phyloP scores from a whole-genome alignment of 1,140 invertebrate genomes.

The Battus philenor region DNA sequence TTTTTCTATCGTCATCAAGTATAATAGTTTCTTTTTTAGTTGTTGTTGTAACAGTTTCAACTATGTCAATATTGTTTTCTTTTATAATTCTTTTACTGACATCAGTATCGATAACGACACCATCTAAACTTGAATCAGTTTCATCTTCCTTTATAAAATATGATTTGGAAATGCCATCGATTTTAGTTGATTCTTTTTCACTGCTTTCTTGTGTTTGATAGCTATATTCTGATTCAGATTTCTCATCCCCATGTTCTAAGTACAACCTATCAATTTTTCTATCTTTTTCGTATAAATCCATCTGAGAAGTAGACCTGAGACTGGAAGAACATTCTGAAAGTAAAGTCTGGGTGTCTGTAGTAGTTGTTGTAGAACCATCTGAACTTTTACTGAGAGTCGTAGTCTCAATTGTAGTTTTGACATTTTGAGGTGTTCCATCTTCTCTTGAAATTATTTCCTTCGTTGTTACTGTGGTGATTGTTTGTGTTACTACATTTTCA shows the following conservation, averaged over 20 bases:
- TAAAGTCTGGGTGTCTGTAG: conserved; percentile 69
- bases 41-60: conserved; percentile 68
- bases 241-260: conserved; percentile 37
- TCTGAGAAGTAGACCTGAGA: conserved; percentile 66
- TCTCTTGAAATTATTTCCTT: conserved; percentile 73
- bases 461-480: conserved; percentile 72
- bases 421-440: conserved; percentile 73
- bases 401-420: conserved; percentile 76
- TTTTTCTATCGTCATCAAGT: conserved; percentile 51
- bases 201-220: conserved; percentile 11
- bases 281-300: conserved; percentile 55
- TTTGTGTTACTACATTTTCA: conserved; percentile 73
- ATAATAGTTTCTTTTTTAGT: conserved; percentile 68
- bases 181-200: conserved; percentile 28
- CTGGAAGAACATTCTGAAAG: conserved; percentile 74
- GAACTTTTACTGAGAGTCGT: conserved; percentile 71
- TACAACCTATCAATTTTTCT: conserved; percentile 34
- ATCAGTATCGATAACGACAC: conserved; percentile 68
- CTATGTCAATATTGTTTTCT: conserved; percentile 61
- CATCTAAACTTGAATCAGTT: conserved; percentile 58
- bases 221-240: conserved; percentile 27
- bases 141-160: conserved; percentile 42
- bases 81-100: conserved; percentile 66
- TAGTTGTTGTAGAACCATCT: conserved; percentile 68
- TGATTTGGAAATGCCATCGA: conserved; percentile 22